Evolutionary conservation across 2,797 vertebrate genomes (phyloP).

Genomic region (Spondyliosoma cantharus): DNA sequence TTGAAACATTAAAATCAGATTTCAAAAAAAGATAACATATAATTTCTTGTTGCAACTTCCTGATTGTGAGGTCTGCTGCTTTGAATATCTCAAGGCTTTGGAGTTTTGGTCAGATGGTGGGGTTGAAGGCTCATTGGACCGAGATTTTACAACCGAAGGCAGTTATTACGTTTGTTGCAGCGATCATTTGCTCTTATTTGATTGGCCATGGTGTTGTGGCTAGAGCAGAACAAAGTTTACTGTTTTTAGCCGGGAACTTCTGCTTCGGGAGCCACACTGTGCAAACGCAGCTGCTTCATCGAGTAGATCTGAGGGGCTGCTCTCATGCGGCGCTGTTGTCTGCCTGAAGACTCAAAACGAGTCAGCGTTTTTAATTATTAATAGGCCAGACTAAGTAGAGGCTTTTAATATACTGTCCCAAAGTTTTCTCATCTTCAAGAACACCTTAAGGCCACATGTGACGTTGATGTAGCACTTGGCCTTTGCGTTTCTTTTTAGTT

Average conservation of each 20-base stretch:
- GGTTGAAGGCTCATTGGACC: no score
- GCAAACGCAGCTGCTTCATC: background rate
- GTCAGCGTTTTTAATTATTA: slow-evolving; percentile 41
- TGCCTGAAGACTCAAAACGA: slow-evolving; percentile 14
- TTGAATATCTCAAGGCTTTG: no score
- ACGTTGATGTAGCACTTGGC: slow-evolving; percentile 28
- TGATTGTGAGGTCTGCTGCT: background rate
- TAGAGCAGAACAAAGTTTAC: background rate
- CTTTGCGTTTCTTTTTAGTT: slow-evolving; percentile 6
- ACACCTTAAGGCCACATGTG: slow-evolving; percentile 27
- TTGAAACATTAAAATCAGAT: background rate
- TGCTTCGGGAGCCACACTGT: slow-evolving; percentile 17
- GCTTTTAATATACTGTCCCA: slow-evolving; percentile 23
- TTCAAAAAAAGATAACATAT: background rate
- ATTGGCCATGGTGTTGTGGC: background rate
- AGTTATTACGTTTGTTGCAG: background rate
- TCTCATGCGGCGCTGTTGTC: slow-evolving; percentile 1
- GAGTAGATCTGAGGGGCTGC: slow-evolving; percentile 11
- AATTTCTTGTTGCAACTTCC: background rate
- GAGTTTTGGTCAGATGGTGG: background rate
- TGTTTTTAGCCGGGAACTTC: background rate
- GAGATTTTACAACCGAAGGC: background rate
- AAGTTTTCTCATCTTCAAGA: slow-evolving; percentile 21
- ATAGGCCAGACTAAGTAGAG: slow-evolving; percentile 25
- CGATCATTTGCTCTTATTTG: background rate